Evolutionary conservation across 2,797 vertebrate genomes (phyloP).

Genomic region (Lophius americanus): DNA sequence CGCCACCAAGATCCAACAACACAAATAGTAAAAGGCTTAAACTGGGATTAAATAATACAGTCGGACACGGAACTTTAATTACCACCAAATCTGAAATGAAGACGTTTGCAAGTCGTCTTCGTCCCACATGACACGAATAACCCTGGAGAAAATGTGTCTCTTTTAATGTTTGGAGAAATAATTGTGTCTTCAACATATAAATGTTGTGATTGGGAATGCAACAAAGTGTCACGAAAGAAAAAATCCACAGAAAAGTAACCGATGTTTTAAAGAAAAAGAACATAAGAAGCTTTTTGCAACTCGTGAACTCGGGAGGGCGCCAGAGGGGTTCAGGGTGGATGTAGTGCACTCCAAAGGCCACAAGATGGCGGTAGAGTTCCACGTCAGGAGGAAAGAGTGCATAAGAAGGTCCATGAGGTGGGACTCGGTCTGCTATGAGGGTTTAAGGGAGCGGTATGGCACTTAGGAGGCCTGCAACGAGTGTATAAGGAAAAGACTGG

Average conservation of each 20-base stretch:
- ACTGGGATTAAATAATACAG: neutral
- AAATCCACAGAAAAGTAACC: neutral
- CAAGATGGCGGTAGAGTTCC: neutral
- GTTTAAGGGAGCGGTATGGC: too few species aligned
- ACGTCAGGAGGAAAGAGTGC: neutral
- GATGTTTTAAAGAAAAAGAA: neutral
- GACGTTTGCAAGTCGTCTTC: neutral
- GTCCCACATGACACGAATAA: constrained; percentile 12
- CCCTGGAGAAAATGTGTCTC: constrained; percentile 10
- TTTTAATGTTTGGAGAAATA: constrained; percentile 17
- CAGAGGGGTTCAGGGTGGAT: neutral
- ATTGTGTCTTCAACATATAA: constrained; percentile 24
- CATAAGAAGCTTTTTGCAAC: neutral
- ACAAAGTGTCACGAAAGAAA: neutral
- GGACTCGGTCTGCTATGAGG: too few species aligned
- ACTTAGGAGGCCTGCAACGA: too few species aligned
- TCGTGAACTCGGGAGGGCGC: constrained; percentile 51
- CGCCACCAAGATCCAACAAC: neutral
- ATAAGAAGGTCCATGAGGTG: neutral
- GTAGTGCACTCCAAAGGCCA: neutral
- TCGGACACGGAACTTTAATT: neutral
- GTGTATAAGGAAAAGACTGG: too few species aligned
- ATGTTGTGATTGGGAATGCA: constrained; percentile 46
- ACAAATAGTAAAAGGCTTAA: neutral
- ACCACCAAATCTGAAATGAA: too few species aligned